Evolutionary conservation across 1,140 invertebrate species (phyloP), one percentile per base, ranked within the genome.

Genomic region (Sipha flava): DNA sequence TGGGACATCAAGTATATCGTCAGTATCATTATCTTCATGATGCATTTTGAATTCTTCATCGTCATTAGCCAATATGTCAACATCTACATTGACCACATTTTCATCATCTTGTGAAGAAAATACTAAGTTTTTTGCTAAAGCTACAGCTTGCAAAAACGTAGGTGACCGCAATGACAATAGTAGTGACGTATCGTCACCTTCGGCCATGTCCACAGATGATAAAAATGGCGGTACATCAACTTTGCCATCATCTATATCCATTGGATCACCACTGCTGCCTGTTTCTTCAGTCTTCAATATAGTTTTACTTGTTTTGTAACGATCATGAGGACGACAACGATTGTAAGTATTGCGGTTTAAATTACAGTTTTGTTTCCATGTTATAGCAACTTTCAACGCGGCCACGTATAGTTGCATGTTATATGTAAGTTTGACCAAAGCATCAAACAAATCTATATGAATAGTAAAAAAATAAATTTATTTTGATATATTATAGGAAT

Each of bases 381-480:
- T 23, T 16, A 23, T 26, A 0, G 73, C 73, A 6, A 77, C 73
- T 77, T 77, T 77, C 12, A 77, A 40, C 3, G 52, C 73, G 0
- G 73, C 14, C 3, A 37, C 21, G 43, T 43, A 77, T 5, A 77
- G 2, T 54, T 77, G 73, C 73, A 77, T 77, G n/a, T 77, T 77
- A 18, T 59, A 77, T 0, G 34, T 40, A 9, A 77, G 49, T 77
- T 77, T 57, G 14, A 77, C 37, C 37, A 77, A 40, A 4, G 73
- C 59, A 14, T 77, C 52, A 77, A 77, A 77, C 34, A 77, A 21
- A 40, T 77, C 73, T 77, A 47, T 9, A 64, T n/a, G 37, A 5
- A 64, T 21, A 10, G 34, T 34, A 34, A 18, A 66, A 43, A 45
- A 9, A 45, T 2, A 45, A 43, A 68, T 68, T 68, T 43, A 3